Evolutionary conservation across 2,888 invertebrate species (phyloP).

Genomic region (Choreutis nemorana): DNA sequence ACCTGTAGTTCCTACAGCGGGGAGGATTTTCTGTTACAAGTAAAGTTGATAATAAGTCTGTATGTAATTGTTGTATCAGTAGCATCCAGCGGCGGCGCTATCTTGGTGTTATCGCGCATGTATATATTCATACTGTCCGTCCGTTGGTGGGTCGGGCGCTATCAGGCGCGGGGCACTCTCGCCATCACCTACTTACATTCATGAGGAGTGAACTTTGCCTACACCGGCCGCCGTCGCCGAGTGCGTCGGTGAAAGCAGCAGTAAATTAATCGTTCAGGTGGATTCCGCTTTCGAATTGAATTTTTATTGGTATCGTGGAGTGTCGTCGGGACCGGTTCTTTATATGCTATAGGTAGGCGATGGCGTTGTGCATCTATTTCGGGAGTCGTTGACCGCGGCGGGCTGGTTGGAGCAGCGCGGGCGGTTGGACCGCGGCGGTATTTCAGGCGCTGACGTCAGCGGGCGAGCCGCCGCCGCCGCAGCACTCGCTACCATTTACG

Average conservation of each 20-base stretch:
- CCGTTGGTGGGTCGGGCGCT: slow-evolving; percentile 5
- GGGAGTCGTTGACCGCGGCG: slow-evolving; percentile 61
- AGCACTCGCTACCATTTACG: slow-evolving; percentile 31
- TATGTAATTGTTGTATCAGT: no score
- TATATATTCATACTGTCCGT: slow-evolving; percentile 5
- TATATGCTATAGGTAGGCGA: slow-evolving; percentile 47
- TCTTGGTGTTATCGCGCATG: slow-evolving; percentile 13
- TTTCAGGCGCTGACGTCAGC: slow-evolving; percentile 41
- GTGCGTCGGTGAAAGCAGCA: slow-evolving; percentile 43
- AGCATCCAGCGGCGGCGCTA: slow-evolving; percentile 13
- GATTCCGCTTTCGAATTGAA: slow-evolving; percentile 58
- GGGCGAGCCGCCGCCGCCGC: slow-evolving; percentile 26
- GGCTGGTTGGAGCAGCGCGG: slow-evolving; percentile 28
- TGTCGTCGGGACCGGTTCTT: slow-evolving; percentile 49
- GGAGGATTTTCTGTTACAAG: no score
- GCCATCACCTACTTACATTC: background rate
- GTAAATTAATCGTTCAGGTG: slow-evolving; percentile 51
- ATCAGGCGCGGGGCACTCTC: slow-evolving; percentile 6
- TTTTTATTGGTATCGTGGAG: slow-evolving; percentile 41
- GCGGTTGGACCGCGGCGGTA: slow-evolving; percentile 20
- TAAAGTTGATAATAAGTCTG: no score
- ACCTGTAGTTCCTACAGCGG: no score
- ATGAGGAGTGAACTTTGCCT: slow-evolving; percentile 12
- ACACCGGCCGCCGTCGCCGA: slow-evolving; percentile 14
- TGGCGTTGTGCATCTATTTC: slow-evolving; percentile 56